These are phyloP conservation scores for Nomada ruficornis DNA, from an alignment of 2,888 invertebrate species.

Conservation along the genomic window DNA sequence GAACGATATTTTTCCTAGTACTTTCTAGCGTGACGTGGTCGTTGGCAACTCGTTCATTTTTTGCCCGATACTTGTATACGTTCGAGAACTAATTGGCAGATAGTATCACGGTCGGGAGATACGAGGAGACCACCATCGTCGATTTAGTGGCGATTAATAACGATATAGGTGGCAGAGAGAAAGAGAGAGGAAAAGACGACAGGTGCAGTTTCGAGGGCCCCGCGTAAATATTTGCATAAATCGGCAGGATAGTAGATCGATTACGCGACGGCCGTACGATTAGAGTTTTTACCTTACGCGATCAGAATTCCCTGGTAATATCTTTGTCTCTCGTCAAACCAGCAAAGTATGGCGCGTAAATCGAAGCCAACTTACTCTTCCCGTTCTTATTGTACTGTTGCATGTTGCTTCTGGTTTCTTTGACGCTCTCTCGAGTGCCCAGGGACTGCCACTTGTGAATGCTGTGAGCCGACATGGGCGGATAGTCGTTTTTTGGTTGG, in stretches of 20 bases:
- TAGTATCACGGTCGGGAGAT: conserved; percentile 26
- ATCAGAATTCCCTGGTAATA: neutral
- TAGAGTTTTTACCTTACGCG: neutral
- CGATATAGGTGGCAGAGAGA: conserved; percentile 4
- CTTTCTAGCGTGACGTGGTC: neutral
- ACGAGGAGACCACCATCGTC: conserved; percentile 63
- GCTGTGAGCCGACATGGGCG: conserved; percentile 78
- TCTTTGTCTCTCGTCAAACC: neutral
- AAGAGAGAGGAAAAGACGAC: neutral
- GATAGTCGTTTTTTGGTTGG: conserved; percentile 78
- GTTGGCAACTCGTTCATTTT: conserved; percentile 12
- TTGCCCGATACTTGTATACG: conserved; percentile 23
- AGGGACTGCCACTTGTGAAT: conserved; percentile 79
- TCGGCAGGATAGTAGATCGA: conserved; percentile 42
- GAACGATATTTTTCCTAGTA: neutral
- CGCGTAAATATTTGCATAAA: conserved; percentile 61
- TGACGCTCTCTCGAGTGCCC: conserved; percentile 77
- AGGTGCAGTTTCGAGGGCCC: conserved; percentile 22
- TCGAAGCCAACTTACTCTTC: conserved; percentile 74
- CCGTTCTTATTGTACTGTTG: conserved; percentile 75
- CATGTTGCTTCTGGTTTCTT: conserved; percentile 76
- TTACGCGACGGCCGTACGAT: neutral
- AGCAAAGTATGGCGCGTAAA: neutral
- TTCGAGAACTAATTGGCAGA: conserved; percentile 47
- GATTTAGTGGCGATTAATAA: conserved; percentile 65